These are phyloP conservation scores for Piprites chloris DNA, from an alignment of 2,113 vertebrate genomes.

Conservation along the genomic window DNA sequence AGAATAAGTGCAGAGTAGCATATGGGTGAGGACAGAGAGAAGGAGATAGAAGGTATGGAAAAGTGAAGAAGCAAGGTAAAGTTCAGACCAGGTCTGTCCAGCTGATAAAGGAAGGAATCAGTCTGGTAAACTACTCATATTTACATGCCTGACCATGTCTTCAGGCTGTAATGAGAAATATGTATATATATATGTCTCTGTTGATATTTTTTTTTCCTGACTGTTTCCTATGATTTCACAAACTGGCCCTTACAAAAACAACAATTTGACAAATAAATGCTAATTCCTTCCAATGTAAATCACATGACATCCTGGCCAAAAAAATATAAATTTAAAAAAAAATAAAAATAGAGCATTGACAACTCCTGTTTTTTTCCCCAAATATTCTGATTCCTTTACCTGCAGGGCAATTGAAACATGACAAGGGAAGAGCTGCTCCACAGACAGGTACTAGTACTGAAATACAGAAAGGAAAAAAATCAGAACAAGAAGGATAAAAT, in stretches of 20 bases:
- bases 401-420: neutral
- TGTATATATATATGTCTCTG: neutral
- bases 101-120: neutral
- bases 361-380: neutral
- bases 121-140: neutral
- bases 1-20: neutral
- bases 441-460: neutral
- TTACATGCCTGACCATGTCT: neutral
- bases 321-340: too few relatives aligned
- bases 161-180: neutral
- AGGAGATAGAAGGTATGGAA: neutral
- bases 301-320: fast-evolving
- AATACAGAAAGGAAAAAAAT: neutral
- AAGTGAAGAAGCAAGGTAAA: neutral
- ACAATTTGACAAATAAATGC: neutral
- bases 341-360: neutral
- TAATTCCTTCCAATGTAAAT: neutral
- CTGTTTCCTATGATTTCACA: neutral
- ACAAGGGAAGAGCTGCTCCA: neutral
- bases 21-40: neutral
- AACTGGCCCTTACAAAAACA: neutral
- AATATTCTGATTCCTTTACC: neutral
- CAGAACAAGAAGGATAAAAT: neutral
- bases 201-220: neutral
- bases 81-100: neutral